Evolutionary conservation across 2,888 invertebrate species (phyloP).

Genomic region (Protonemura montana): DNA sequence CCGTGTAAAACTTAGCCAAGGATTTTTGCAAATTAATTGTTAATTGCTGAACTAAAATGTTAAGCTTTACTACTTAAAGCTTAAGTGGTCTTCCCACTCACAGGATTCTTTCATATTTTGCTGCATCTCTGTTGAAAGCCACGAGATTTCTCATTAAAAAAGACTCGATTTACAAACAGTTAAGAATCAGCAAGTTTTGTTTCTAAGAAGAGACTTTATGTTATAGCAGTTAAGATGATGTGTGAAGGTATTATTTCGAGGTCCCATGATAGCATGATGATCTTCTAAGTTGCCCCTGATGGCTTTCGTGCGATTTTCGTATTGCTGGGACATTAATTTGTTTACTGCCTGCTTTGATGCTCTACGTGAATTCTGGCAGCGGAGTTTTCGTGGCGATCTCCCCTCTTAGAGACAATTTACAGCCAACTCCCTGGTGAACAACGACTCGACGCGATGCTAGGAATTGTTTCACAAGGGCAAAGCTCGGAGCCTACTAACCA

Average conservation of each 20-base stretch:
- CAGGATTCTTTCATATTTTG: too few species aligned
- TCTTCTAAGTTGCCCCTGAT: background rate
- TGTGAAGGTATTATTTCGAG: background rate
- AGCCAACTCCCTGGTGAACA: background rate
- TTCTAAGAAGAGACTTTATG: background rate
- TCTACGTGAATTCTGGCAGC: background rate
- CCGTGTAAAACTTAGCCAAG: too few species aligned
- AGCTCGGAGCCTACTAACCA: background rate
- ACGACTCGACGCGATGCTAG: slow-evolving; percentile 13
- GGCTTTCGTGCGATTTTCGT: too few species aligned
- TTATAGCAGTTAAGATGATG: background rate
- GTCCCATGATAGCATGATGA: background rate
- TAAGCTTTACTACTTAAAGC: too few species aligned
- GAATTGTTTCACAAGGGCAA: slow-evolving; percentile 28
- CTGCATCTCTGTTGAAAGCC: background rate
- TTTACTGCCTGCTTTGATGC: background rate
- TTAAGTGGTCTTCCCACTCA: too few species aligned
- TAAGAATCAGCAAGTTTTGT: too few species aligned
- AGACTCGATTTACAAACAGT: too few species aligned
- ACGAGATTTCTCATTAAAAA: background rate
- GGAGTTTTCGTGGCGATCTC: background rate
- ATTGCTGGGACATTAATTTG: background rate
- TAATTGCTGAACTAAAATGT: too few species aligned
- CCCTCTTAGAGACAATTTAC: background rate
- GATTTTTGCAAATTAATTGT: too few species aligned